phyloP scores from a whole-genome alignment of 2,888 invertebrate species.

The Ariolimax columbianus region DNA sequence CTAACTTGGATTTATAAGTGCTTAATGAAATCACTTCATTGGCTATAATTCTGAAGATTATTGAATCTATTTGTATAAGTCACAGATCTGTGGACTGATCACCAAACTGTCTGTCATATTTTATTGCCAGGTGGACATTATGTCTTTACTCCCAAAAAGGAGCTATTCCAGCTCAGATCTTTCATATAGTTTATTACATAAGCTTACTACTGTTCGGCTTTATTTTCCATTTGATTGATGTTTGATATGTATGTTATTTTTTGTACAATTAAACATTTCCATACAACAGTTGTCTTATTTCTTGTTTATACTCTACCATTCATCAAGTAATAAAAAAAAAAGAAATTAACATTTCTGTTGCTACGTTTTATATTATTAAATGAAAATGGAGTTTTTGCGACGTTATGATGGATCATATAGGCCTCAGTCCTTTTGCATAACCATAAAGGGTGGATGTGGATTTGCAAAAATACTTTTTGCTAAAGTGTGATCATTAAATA shows the following conservation, averaged over 20 bases:
- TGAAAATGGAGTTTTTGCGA: too few relatives aligned
- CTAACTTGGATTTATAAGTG: too few relatives aligned
- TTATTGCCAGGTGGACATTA: not conserved
- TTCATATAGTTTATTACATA: not conserved
- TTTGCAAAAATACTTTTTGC: too few relatives aligned
- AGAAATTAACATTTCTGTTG: not conserved
- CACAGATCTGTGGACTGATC: too few relatives aligned
- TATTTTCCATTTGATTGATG: not conserved
- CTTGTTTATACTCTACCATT: not conserved
- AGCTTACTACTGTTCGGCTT: not conserved
- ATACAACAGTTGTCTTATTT: conserved; percentile 6
- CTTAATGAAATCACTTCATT: too few relatives aligned
- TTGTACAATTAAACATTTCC: conserved; percentile 4
- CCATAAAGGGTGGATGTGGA: too few relatives aligned
- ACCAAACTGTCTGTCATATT: not conserved
- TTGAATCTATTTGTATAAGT: too few relatives aligned
- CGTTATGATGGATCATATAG: too few relatives aligned
- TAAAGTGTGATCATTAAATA: too few relatives aligned
- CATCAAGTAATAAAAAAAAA: not conserved
- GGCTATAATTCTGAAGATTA: too few relatives aligned
- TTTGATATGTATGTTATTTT: conserved; percentile 2
- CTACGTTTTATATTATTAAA: too few relatives aligned
- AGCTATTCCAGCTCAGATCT: not conserved
- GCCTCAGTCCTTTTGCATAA: too few relatives aligned
- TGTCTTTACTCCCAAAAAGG: not conserved